Conservation (phyloP, 2,113 vertebrate species). For the Mus spicilegus region DNA sequence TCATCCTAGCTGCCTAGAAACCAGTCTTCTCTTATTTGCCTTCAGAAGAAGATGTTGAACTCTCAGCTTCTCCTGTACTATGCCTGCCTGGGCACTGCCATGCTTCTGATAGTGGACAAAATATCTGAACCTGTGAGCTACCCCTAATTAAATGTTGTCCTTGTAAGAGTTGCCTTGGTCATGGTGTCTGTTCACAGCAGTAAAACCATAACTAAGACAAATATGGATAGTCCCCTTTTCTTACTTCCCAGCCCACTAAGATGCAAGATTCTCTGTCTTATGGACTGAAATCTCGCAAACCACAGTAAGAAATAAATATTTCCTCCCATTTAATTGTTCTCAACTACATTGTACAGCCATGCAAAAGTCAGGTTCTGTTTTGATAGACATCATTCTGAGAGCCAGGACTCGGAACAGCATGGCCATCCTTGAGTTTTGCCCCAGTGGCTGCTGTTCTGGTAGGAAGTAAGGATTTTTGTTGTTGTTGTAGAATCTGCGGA, state of each 20-base stretch:
- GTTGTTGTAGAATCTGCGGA: not conserved
- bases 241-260: not conserved
- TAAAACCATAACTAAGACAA: too few species aligned
- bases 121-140: too few species aligned
- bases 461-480: not conserved
- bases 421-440: not conserved
- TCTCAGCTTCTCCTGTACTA: too few species aligned
- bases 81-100: too few species aligned
- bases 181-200: too few species aligned
- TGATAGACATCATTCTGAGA: constrained; percentile 53
- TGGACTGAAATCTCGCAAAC: not conserved
- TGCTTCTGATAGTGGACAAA: too few species aligned
- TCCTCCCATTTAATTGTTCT: not conserved
- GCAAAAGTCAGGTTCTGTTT: constrained; percentile 57
- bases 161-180: too few species aligned
- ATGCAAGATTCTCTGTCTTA: not conserved
- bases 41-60: too few species aligned
- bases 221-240: not conserved
- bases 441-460: not conserved
- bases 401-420: not conserved
- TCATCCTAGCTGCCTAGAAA: too few species aligned
- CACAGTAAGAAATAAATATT: not conserved
- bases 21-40: too few species aligned
- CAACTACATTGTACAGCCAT: too few species aligned
- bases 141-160: too few species aligned